A percentile compares a stretch with the other conserved stretches of the same genome.
These are phyloP conservation scores for Aspidiotus destructor DNA, from an alignment of 2,888 invertebrate genomes.

Conservation along the genomic window DNA sequence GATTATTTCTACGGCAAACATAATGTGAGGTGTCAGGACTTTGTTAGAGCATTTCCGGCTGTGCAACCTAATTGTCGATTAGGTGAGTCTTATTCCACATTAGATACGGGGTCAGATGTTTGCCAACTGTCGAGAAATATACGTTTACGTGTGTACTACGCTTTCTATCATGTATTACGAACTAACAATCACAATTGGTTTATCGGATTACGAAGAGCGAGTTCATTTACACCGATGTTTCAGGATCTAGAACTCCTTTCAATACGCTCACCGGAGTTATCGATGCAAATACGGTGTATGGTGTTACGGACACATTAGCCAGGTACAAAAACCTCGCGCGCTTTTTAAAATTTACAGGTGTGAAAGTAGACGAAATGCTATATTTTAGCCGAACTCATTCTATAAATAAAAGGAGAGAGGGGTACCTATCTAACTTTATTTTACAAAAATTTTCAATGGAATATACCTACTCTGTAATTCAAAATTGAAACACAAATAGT, in stretches of 20 bases:
- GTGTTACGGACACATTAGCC: constrained; percentile 69
- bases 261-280: constrained; percentile 77
- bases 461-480: too few relatives aligned
- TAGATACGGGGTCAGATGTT: not conserved
- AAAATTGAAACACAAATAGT: too few relatives aligned
- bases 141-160: not conserved
- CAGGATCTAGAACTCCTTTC: constrained; percentile 72
- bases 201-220: too few relatives aligned
- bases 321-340: constrained; percentile 46
- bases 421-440: too few relatives aligned
- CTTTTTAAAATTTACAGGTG: too few relatives aligned
- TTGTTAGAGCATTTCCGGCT: constrained; percentile 79
- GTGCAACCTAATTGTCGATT: constrained; percentile 78
- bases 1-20: constrained; percentile 83
- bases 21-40: constrained; percentile 77
- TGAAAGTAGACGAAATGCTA: too few relatives aligned
- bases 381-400: too few relatives aligned
- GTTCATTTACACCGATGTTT: constrained; percentile 35
- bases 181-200: too few relatives aligned
- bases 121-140: too few relatives aligned
- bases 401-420: too few relatives aligned
- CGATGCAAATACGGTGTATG: constrained; percentile 84
- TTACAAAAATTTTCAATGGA: too few relatives aligned
- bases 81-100: constrained; percentile 47
- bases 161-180: not conserved